phyloP scores from a whole-genome alignment of 2,888 invertebrate genomes.

The Diaphora mendica region DNA sequence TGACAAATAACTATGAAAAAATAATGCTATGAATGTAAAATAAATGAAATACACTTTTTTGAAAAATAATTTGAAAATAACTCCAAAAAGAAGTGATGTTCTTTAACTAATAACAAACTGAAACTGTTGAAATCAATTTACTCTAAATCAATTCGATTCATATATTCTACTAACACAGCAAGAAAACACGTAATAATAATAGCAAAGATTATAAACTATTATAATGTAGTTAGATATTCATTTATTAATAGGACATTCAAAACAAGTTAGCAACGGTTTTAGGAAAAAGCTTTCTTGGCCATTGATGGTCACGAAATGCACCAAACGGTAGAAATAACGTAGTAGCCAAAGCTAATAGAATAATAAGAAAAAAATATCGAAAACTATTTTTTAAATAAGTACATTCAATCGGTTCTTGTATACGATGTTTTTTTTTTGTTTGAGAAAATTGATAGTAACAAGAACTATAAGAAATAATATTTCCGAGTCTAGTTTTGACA shows the following conservation, averaged over 20 bases:
- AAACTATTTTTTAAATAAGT: background rate
- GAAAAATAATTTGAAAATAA: no score
- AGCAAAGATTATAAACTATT: no score
- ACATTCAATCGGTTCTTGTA: background rate
- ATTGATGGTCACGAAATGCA: background rate
- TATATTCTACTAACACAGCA: no score
- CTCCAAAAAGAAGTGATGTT: no score
- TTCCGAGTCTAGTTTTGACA: constrained; percentile 63
- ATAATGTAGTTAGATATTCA: no score
- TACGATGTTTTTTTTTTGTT: constrained; percentile 4
- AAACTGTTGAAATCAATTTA: no score
- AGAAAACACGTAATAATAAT: no score
- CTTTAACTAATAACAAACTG: no score
- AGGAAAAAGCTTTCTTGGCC: background rate
- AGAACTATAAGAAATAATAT: constrained; percentile 43
- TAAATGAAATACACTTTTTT: background rate
- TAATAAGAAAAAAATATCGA: background rate
- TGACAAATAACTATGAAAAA: no score
- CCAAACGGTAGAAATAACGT: background rate
- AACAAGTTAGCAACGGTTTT: background rate
- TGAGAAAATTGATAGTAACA: constrained; percentile 35
- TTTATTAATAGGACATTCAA: background rate
- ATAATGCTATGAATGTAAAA: background rate
- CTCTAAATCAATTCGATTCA: no score
- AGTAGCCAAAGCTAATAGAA: background rate